Conservation (phyloP, 2,888 invertebrate species). For the Leistus spinibarbis region DNA sequence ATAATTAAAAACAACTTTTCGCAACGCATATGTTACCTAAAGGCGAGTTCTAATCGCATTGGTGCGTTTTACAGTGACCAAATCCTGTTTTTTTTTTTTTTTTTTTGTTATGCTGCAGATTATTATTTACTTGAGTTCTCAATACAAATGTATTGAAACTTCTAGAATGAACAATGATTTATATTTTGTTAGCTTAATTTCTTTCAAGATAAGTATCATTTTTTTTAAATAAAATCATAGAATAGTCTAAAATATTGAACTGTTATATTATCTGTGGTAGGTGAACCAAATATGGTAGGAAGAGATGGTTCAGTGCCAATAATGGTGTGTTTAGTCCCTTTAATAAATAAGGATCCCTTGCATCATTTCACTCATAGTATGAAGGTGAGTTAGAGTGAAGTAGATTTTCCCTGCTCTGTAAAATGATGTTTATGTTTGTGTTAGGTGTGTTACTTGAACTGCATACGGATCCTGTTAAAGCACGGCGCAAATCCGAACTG, state of each 20-base stretch:
- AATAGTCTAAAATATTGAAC: no score
- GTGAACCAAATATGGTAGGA: conserved; percentile 72
- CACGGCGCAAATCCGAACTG: conserved; percentile 78
- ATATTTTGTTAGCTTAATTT: no score
- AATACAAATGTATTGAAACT: no score
- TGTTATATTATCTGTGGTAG: conserved; percentile 47
- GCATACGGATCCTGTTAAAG: conserved; percentile 70
- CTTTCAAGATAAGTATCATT: not conserved
- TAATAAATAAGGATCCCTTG: conserved; percentile 75
- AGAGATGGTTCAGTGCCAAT: conserved; percentile 75
- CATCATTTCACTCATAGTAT: conserved; percentile 75
- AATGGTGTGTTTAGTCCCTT: conserved; percentile 74
- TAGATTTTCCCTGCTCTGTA: not conserved
- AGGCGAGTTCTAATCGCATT: no score
- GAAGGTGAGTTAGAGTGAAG: conserved; percentile 61
- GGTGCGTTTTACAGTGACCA: no score
- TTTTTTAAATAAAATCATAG: no score
- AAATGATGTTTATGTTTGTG: conserved; percentile 43
- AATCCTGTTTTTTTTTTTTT: no score
- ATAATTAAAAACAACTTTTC: no score
- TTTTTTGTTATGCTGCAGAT: no score
- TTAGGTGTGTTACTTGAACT: conserved; percentile 73
- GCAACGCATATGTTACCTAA: no score
- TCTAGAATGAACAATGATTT: no score
- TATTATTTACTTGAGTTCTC: no score